phyloP scores from a whole-genome alignment of 2,888 invertebrate species.

The Drosophila tripunctata region DNA sequence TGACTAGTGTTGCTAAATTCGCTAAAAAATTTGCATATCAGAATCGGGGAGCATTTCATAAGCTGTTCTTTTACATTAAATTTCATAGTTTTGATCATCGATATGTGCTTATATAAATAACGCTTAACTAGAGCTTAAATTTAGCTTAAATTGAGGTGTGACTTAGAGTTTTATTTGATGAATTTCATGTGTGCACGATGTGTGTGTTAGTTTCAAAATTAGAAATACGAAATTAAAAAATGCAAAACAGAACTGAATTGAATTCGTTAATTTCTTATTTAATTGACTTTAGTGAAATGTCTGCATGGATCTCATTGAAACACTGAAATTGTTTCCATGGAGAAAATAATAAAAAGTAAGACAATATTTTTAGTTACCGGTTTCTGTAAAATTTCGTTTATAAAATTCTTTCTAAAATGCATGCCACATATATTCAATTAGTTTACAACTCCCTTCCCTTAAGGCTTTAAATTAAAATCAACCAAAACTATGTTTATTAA shows the following conservation, averaged over 20 bases:
- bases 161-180: constrained; percentile 55
- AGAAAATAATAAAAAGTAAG: neutral
- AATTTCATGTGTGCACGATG: constrained; percentile 69
- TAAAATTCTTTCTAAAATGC: constrained; percentile 43
- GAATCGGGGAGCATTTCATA: constrained; percentile 50
- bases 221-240: constrained; percentile 31
- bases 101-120: neutral
- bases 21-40: constrained; percentile 85
- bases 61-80: neutral
- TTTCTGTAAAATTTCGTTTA: too few species aligned
- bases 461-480: neutral
- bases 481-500: constrained; percentile 6
- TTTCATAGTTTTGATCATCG: neutral
- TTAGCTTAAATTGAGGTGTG: constrained; percentile 32
- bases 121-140: constrained; percentile 26
- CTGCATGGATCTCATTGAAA: constrained; percentile 84
- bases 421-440: constrained; percentile 73
- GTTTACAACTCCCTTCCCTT: constrained; percentile 4
- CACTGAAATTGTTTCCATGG: constrained; percentile 23
- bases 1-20: constrained; percentile 94
- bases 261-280: constrained; percentile 10
- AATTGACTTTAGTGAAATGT: constrained; percentile 75
- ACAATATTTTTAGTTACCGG: too few species aligned
- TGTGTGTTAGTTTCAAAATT: constrained; percentile 41
- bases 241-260: constrained; percentile 24